Evolutionary conservation across 1,140 invertebrate genomes (phyloP).

Genomic region (Neoseiulus cucumeris): DNA sequence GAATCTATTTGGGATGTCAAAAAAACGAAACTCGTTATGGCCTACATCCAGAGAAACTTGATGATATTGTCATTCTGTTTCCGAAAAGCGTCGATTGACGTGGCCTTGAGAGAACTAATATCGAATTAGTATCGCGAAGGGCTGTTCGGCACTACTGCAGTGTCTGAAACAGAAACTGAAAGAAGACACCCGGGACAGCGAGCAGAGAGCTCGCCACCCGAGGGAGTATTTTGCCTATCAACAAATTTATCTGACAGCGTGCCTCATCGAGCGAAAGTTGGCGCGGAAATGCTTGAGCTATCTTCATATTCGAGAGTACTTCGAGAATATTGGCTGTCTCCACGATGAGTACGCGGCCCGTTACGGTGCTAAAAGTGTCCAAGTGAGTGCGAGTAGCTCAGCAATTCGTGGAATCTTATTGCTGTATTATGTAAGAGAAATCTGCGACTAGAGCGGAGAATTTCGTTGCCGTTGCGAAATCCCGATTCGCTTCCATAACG

Average conservation of each 20-base stretch:
- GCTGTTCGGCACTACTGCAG: background rate
- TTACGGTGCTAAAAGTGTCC: background rate
- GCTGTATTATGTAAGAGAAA: too few species aligned
- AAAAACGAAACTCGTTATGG: too few species aligned
- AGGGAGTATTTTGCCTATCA: background rate
- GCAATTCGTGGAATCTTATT: too few species aligned
- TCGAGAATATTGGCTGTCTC: background rate
- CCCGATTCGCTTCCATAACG: too few species aligned
- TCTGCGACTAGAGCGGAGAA: too few species aligned
- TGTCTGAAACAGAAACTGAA: slow-evolving; percentile 3
- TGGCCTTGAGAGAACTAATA: background rate
- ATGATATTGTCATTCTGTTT: too few species aligned
- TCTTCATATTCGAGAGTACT: background rate
- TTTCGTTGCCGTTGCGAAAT: too few species aligned
- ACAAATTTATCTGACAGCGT: slow-evolving; percentile 2
- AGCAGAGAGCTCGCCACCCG: background rate
- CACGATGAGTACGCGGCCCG: background rate
- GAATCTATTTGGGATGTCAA: too few species aligned
- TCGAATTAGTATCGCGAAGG: background rate
- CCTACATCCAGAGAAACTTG: too few species aligned
- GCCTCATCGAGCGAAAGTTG: slow-evolving; percentile 5
- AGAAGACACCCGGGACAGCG: background rate
- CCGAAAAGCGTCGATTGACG: background rate
- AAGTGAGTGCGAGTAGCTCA: too few species aligned
- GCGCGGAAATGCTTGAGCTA: background rate